These are phyloP conservation scores for Philonicus albiceps DNA, from an alignment of 2,888 invertebrate genomes.

Conservation along the genomic window DNA sequence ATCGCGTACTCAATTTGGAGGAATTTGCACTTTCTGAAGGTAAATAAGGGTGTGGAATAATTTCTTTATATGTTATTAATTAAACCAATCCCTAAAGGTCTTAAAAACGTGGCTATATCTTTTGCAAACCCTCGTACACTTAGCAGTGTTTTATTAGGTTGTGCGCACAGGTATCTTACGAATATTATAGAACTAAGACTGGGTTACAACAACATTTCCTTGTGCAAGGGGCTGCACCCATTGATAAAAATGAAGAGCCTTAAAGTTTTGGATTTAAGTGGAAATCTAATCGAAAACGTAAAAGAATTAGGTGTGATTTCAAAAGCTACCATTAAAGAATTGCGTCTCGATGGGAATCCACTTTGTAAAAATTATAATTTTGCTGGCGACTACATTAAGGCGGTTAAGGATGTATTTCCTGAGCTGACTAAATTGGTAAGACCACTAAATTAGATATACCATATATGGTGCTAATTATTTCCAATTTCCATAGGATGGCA, in stretches of 20 bases:
- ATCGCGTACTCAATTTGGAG: slow-evolving; percentile 46
- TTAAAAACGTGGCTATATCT: slow-evolving; percentile 42
- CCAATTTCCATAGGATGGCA: slow-evolving; percentile 42
- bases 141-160: slow-evolving; percentile 29
- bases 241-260: slow-evolving; percentile 45
- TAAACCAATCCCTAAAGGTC: neutral
- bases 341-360: slow-evolving; percentile 49
- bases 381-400: slow-evolving; percentile 42
- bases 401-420: slow-evolving; percentile 46
- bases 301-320: slow-evolving; percentile 41
- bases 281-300: slow-evolving; percentile 45
- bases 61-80: neutral
- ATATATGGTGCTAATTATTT: neutral
- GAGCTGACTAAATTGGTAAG: slow-evolving; percentile 45
- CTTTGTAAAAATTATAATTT: slow-evolving; percentile 43
- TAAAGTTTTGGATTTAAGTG: slow-evolving; percentile 46
- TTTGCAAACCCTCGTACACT: slow-evolving; percentile 41
- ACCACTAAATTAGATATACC: neutral
- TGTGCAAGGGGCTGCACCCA: slow-evolving; percentile 44
- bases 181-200: slow-evolving; percentile 45
- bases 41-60: neutral
- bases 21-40: slow-evolving; percentile 39
- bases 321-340: slow-evolving; percentile 41
- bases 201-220: slow-evolving; percentile 43
- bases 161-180: slow-evolving; percentile 35